Percentiles rank a stretch among this genome's conserved stretches.
These are phyloP conservation scores for Lerema accius DNA, from an alignment of 1,140 invertebrate genomes.

Conservation along the genomic window DNA sequence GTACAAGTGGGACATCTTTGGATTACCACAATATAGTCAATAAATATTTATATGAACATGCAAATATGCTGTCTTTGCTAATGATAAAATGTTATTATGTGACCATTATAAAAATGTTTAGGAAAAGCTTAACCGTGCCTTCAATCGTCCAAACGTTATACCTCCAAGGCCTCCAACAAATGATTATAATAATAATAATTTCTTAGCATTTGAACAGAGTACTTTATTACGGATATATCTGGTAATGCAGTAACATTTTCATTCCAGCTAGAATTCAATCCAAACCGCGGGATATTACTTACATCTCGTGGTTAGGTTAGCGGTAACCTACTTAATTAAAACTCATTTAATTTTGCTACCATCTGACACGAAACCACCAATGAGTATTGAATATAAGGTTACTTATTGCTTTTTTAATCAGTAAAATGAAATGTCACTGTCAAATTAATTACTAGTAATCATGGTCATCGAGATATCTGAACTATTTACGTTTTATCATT, in stretches of 20 bases:
- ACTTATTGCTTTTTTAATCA: conserved; percentile 7
- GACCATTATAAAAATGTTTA: too few relatives aligned
- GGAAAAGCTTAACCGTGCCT: too few relatives aligned
- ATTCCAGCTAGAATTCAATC: conserved; percentile 23
- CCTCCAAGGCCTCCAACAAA: too few relatives aligned
- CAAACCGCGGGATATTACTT: conserved; percentile 18
- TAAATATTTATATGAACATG: too few relatives aligned
- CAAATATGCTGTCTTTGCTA: too few relatives aligned
- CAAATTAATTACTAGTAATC: conserved; percentile 14
- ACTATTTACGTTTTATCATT: too few relatives aligned
- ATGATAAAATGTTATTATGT: too few relatives aligned
- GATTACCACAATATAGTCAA: too few relatives aligned
- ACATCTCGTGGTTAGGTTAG: conserved; percentile 21
- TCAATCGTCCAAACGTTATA: too few relatives aligned
- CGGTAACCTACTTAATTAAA: conserved; percentile 32
- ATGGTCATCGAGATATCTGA: conserved; percentile 17
- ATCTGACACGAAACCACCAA: conserved; percentile 20
- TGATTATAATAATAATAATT: too few relatives aligned
- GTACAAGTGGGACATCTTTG: too few relatives aligned
- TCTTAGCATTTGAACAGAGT: too few relatives aligned
- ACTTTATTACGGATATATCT: background rate
- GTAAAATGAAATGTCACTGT: conserved; percentile 17
- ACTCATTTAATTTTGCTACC: conserved; percentile 25
- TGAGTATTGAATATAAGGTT: background rate
- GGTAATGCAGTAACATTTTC: background rate